Evolutionary conservation across 2,797 vertebrate genomes (phyloP).

Genomic region (Poeciliopsis turneri): DNA sequence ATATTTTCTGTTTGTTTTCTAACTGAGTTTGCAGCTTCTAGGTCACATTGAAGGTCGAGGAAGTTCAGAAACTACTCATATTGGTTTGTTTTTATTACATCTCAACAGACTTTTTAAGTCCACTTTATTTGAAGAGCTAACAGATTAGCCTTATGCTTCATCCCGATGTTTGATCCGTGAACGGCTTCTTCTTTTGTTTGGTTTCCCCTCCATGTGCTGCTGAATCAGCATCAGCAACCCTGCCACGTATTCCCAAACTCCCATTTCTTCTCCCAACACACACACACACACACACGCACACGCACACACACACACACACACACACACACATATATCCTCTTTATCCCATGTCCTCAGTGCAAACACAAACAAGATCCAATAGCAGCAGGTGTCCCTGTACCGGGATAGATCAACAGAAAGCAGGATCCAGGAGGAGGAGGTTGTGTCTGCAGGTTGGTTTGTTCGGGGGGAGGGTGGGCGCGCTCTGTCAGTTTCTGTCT

Average conservation of each 20-base stretch:
- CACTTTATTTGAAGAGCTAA: background rate
- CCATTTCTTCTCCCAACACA: conserved; percentile 21
- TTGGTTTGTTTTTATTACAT: background rate
- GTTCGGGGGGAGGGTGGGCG: conserved; percentile 11
- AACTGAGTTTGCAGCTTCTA: background rate
- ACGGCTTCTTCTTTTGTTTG: conserved; percentile 29
- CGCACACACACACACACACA: conserved; percentile 37
- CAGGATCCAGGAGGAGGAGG: conserved; percentile 73
- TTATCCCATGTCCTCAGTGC: conserved; percentile 70
- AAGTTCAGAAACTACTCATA: background rate
- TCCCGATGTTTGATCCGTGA: conserved; percentile 17
- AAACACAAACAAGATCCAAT: conserved; percentile 79
- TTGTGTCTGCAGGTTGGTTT: conserved; percentile 31
- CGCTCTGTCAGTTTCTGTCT: conserved; percentile 47
- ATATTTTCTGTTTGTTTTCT: background rate
- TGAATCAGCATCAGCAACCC: conserved; percentile 54
- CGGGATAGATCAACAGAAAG: conserved; percentile 79
- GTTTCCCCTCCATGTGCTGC: conserved; percentile 27
- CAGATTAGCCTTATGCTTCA: conserved; percentile 3
- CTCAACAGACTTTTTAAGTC: background rate
- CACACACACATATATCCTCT: conserved; percentile 33
- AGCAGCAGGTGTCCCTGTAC: conserved; percentile 74
- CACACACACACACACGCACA: conserved; percentile 36
- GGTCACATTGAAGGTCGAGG: background rate
- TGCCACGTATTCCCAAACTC: conserved; percentile 31